A percentile compares a stretch with the other conserved stretches of the same genome.
Evolutionary conservation across 1,140 invertebrate species (phyloP).

Genomic region (Carposina sasakii): DNA sequence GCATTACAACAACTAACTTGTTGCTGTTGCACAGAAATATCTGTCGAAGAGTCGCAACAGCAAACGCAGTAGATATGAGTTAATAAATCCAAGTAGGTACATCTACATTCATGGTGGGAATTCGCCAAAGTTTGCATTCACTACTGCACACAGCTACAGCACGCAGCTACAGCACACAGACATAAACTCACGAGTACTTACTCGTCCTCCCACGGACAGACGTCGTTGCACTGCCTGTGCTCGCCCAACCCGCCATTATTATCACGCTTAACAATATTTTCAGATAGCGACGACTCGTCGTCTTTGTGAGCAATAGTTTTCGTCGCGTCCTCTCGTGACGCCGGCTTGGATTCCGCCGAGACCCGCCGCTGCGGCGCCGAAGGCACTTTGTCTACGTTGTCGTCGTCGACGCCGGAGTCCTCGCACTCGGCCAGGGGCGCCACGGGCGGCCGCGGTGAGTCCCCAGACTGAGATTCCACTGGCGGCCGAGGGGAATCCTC

Average conservation of each 20-base stretch:
- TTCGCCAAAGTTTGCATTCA: too few species aligned
- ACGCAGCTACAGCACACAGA: slow-evolving; percentile 19
- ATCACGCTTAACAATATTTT: slow-evolving; percentile 65
- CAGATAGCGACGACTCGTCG: slow-evolving; percentile 51
- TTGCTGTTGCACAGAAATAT: too few species aligned
- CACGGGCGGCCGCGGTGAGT: slow-evolving; percentile 41
- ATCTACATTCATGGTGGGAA: too few species aligned
- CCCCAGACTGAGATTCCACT: background rate
- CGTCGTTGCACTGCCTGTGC: slow-evolving; percentile 79
- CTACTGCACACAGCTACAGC: too few species aligned
- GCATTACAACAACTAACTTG: too few species aligned
- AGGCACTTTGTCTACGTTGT: slow-evolving; percentile 67
- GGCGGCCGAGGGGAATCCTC: slow-evolving; percentile 27
- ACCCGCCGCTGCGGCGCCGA: slow-evolving; percentile 44
- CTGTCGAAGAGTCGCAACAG: too few species aligned
- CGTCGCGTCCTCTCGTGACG: slow-evolving; percentile 44
- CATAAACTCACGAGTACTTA: slow-evolving; percentile 74
- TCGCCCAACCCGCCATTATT: slow-evolving; percentile 58
- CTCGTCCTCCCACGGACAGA: slow-evolving; percentile 93
- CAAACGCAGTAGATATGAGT: too few species aligned
- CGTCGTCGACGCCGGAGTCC: slow-evolving; percentile 77
- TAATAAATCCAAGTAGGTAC: too few species aligned
- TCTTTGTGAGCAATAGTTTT: slow-evolving; percentile 54
- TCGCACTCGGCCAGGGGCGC: slow-evolving; percentile 78
- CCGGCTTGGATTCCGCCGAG: slow-evolving; percentile 42